Evolutionary conservation across 2,888 invertebrate genomes (phyloP), one percentile per base, ranked within the genome.

Genomic region (Blomia tropicalis): DNA sequence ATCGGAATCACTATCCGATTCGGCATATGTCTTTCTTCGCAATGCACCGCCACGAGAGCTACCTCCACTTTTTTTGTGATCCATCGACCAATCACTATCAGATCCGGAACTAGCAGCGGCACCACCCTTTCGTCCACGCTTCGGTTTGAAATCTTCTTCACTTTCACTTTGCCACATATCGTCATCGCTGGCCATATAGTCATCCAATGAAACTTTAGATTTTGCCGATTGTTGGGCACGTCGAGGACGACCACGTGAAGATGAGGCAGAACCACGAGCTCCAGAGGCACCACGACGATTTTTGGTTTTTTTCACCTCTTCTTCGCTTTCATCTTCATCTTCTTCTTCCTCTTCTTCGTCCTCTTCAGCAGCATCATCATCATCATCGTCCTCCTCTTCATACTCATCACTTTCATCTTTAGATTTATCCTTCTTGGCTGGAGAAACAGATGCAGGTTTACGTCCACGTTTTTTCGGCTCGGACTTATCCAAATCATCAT

Each of bases 81-180:
- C 68, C 4, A 64, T 36, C 56, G 66, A 67, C 68, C 68, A 68
- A 36, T 68, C 68, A 58, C 66, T 67, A 7, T 65, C 68, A 25
- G 67, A 67, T 19, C 67, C 68, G 23, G 30, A 31, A 17, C 59
- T 58, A 25, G 63, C 62, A n/a, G n/a, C n/a, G n/a, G n/a, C n/a
- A n/a, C n/a, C n/a, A 4, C 61, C 30, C 43, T 43, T 63, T 22
- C 63, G 27, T 11, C 64, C 60, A 25, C 58, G 58, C 51, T 63
- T 58, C 4, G 62, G 63, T n/a, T 36, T 44, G 17, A 41, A 58
- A 30, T 65, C 64, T 17, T 61, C 60, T 23, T 62, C 62, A 14
- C 62, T 60, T 25, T 62, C 56, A 59, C 63, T 64, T 22, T 66
- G 65, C 65, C 66, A 66, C 23, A 59, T 25, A 19, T 67, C 67